These are phyloP conservation scores for Platynereis dumerilii DNA, from an alignment of 2,888 invertebrate species.

Conservation along the genomic window DNA sequence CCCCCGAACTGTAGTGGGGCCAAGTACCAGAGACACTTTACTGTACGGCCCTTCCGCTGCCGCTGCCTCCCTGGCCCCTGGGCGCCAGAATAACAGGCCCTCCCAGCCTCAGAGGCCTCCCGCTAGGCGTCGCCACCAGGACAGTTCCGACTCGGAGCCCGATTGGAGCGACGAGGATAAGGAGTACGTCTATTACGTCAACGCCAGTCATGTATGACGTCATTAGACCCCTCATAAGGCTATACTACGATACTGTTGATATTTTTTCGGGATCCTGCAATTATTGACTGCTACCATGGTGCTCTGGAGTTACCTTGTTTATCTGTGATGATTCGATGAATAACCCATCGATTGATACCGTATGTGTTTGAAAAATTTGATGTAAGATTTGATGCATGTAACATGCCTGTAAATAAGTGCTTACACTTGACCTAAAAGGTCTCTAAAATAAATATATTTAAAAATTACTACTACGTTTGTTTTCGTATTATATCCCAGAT, in stretches of 20 bases:
- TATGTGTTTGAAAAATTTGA: neutral
- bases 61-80: neutral
- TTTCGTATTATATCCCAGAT: too few relatives aligned
- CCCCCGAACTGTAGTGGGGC: constrained; percentile 13
- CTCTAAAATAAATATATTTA: too few relatives aligned
- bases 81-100: neutral
- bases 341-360: neutral
- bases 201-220: constrained; percentile 21
- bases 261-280: neutral
- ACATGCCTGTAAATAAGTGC: too few relatives aligned
- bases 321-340: neutral
- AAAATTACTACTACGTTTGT: too few relatives aligned
- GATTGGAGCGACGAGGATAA: constrained; percentile 23
- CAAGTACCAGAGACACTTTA: constrained; percentile 10
- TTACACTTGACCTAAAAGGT: too few relatives aligned
- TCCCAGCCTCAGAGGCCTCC: neutral
- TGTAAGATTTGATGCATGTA: too few relatives aligned
- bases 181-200: constrained; percentile 23
- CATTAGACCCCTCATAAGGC: neutral
- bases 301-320: neutral
- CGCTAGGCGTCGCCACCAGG: constrained; percentile 6
- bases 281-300: constrained; percentile 2
- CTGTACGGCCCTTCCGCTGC: neutral
- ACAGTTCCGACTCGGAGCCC: constrained; percentile 9
- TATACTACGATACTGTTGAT: neutral